Evolutionary conservation across 2,888 invertebrate species (phyloP).

Genomic region (Heliconius charithonia): DNA sequence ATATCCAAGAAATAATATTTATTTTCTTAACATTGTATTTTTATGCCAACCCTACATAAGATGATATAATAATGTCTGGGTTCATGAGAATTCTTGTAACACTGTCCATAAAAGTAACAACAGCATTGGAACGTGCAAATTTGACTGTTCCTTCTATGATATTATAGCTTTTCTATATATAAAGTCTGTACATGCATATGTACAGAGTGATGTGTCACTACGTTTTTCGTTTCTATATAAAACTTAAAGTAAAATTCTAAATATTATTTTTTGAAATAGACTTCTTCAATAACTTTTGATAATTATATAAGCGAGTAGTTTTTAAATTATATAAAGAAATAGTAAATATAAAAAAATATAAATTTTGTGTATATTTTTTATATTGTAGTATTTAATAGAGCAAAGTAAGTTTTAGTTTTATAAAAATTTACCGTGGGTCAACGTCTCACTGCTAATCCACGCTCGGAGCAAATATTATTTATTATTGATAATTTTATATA

Average conservation of each 20-base stretch:
- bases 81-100: conserved; percentile 8
- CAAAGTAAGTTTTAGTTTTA: background rate
- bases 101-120: background rate
- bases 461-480: no score
- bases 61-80: conserved; percentile 8
- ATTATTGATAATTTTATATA: no score
- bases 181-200: background rate
- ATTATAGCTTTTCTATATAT: background rate
- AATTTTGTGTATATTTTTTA: no score
- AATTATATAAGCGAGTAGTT: no score
- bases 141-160: background rate
- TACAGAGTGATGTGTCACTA: background rate
- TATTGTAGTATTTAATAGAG: background rate
- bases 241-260: background rate
- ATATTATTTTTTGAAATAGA: no score
- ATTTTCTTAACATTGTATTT: background rate
- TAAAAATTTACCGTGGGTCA: background rate
- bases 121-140: conserved; percentile 1
- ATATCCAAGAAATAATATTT: background rate
- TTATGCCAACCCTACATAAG: background rate
- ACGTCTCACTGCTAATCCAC: no score
- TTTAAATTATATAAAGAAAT: no score
- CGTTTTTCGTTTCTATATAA: background rate
- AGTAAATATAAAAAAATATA: no score
- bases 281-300: no score